Base-by-base conservation (phyloP, 1,140 invertebrate genomes). In the Scaptomyza pallida region DNA sequence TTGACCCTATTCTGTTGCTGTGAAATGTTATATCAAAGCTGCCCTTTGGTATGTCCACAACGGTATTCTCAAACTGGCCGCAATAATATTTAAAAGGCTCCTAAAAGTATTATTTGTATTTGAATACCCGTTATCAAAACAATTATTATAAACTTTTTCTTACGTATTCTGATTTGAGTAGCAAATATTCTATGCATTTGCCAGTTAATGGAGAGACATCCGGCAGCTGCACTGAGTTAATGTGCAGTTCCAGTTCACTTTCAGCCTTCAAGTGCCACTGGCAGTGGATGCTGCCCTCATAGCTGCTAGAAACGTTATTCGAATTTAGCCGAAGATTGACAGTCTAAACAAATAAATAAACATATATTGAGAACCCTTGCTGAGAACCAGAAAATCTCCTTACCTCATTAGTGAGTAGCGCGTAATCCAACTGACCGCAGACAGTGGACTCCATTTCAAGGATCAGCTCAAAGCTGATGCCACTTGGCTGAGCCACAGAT, bases 401-500 rank as follows among this genome's bases (percentile, higher is more conserved):
- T 8, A 75, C 82, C 55, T 70, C 60, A 40, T 78, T 78, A 0
- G 35, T 10, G 0, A 9, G 1, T 19, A 75, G 4, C 1, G 48
- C 41, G 19, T 64, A 64, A 1, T 78, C 40, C 15, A 51, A 21
- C 21, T 75, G 45, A 3, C 73, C 74, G 41, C 80, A 91, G 77
- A 92, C 91, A 92, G 94, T 92, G 41, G 90, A 30, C 5, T 93
- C 52, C 70, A 92, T 63, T 63, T 92, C 92, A 13, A 95, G 83
- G 2, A 89, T 92, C 2, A 93, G 91, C 75, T 91, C 92, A 71
- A 95, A 95, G 41, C 93, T 94, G 6, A 70, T 19, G 2, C 40
- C 47, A 92, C 23, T 51, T 44, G 63, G 85, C 17, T 91, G 56
- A 3, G 54, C 91, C 92, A 1, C 91, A 1, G 93, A 93, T 16